Evolutionary conservation across 2,113 vertebrate genomes (phyloP), one percentile per base, ranked within the genome.

Genomic region (Ochotona curzoniae): DNA sequence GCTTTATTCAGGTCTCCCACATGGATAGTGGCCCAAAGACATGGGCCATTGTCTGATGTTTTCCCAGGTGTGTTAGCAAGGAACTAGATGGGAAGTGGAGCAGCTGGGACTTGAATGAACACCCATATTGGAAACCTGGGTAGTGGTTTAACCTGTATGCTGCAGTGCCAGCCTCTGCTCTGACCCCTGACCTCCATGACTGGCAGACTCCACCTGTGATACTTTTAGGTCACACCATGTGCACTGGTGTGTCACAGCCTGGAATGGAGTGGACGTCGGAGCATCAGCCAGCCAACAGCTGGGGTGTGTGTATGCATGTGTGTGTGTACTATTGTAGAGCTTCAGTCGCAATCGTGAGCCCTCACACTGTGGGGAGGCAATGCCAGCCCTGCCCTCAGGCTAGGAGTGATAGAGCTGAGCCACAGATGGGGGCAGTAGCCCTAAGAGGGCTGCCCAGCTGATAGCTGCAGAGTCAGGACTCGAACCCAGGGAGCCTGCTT

Each of bases 301-400:
- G 38, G 38, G 38, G 38, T 44, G 38, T 44, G 38, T 44, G 38
- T 44, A 44, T 6, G 6, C 6, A 6, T 57, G 54, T 57, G 54
- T 17, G 54, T 0, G 2, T 0, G 0, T 20, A 17, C n/a, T 5
- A 9, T 1, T 4, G 4, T 15, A 18, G 35, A 25, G 7, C 54
- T 18, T 57, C 54, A 18, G 38, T 44, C 6, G 38, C 6, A 44
- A 44, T 44, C 38, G 38, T 44, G 38, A 44, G 38, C 38, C 38
- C 38, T 44, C 15, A 57, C 14, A 57, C 54, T 5, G 4, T 5
- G 4, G 54, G 14, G 54, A 17, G 54, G 18, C 18, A 18, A 18
- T 57, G 54, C 4, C 4, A 12, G 15, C 57, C n/a, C 60, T 20
- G 10, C 18, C 63, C 26, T 82, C 32, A 12, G 5, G 25, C 71